These are phyloP conservation scores for Apamea monoglypha DNA, from an alignment of 2,888 invertebrate species.

Conservation along the genomic window DNA sequence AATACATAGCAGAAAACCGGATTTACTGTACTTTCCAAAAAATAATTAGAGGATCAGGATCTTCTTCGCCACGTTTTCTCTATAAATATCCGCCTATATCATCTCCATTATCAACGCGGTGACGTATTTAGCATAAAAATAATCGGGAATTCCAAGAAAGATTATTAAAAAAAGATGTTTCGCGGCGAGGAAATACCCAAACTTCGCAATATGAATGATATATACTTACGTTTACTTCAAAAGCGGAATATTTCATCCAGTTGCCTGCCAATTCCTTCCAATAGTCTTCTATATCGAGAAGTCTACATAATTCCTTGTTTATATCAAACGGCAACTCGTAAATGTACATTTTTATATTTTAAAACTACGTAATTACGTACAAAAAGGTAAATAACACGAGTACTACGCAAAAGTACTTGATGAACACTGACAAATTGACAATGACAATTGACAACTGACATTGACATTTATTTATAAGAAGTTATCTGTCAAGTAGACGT, in stretches of 20 bases:
- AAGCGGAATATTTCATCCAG: constrained; percentile 92
- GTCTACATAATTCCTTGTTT: constrained; percentile 92
- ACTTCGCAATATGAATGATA: constrained; percentile 30
- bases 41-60: neutral
- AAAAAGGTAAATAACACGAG: constrained; percentile 23
- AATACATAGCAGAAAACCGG: constrained; percentile 13
- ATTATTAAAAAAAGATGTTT: constrained; percentile 51
- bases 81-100: neutral
- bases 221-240: constrained; percentile 89
- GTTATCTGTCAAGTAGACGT: constrained; percentile 11
- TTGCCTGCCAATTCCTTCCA: constrained; percentile 95
- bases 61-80: constrained; percentile 11
- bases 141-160: constrained; percentile 63
- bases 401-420: constrained; percentile 40
- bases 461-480: neutral
- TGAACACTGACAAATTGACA: constrained; percentile 39
- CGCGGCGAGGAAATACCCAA: constrained; percentile 64
- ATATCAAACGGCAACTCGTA: constrained; percentile 93
- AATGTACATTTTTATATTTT: constrained; percentile 88
- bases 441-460: constrained; percentile 10
- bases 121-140: constrained; percentile 41
- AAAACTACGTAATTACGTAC: constrained; percentile 54
- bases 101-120: constrained; percentile 32
- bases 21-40: constrained; percentile 10
- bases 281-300: constrained; percentile 94